Evolutionary conservation across 1,140 invertebrate genomes (phyloP).

Genomic region (Bombus ignitus): DNA sequence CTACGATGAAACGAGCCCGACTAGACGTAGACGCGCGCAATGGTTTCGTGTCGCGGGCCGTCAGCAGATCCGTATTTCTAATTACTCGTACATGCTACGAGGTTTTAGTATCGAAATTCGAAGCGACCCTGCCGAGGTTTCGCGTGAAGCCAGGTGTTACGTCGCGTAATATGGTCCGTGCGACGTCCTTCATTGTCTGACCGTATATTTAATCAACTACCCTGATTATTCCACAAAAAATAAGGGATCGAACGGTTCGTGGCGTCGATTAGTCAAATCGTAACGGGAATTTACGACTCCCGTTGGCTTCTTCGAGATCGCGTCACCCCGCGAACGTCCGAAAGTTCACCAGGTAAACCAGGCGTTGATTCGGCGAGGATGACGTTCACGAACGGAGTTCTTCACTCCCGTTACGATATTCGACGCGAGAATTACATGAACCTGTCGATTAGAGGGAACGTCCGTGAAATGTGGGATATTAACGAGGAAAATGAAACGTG

Average conservation of each 20-base stretch:
- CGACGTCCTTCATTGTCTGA: too few relatives aligned
- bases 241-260: too few relatives aligned
- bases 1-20: conserved; percentile 27
- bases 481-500: neutral
- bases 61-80: neutral
- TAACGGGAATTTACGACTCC: too few relatives aligned
- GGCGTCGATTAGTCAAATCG: too few relatives aligned
- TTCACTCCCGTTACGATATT: neutral
- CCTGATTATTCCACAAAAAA: too few relatives aligned
- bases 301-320: too few relatives aligned
- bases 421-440: conserved; percentile 1
- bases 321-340: too few relatives aligned
- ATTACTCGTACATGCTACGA: conserved; percentile 23
- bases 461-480: neutral
- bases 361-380: neutral
- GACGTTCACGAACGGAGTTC: neutral
- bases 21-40: conserved; percentile 11
- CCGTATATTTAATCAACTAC: too few relatives aligned
- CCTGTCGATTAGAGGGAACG: neutral
- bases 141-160: too few relatives aligned
- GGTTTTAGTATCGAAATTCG: conserved; percentile 40
- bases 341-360: too few relatives aligned
- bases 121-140: neutral
- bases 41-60: neutral
- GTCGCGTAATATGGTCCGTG: too few relatives aligned